Evolutionary conservation across 2,113 vertebrate species (phyloP), one percentile per base, ranked within the genome.

Genomic region (Carassius carassius): DNA sequence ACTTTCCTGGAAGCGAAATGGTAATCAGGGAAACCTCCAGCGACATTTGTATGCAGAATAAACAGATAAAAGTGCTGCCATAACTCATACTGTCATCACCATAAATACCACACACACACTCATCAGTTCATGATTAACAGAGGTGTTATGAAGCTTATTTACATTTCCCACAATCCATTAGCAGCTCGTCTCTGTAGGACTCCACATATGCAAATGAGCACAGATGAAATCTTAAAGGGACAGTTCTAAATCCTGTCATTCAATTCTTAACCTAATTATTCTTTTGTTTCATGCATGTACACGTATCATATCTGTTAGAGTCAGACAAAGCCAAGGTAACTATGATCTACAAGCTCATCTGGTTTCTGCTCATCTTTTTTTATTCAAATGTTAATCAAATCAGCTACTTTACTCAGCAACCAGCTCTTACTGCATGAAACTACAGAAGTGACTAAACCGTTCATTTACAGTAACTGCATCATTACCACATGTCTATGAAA

Each of bases 11-110:
- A 62, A 78, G 32, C n/a, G 25, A 25, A 2, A 10, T 23, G 4
- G 35, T 8, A 62, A 41, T 23, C 23, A 78, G 17, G 54, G 56
- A 14, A 79, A 63, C 21, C 10, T 44, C n/a, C 21, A 63, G 56
- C 13, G 0, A 16, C 16, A 17, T 44, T 72, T 25, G 78, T 44
- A 37, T 37, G 35, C 5, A 37, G 35, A 37, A 37, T 37, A 80
- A 80, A 80, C 35, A 65, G 74, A 56, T 3, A 11, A 32, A 56
- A 77, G 21, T 80, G 78, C 60, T 80, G 78, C 78, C 60, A 77
- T 77, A 77, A 56, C 74, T 73, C 65, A 72, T 54, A 14, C 13
- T n/a, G 21, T 25, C 79, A 35, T 13, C 49, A 65, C 65, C 25
- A 58, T 56, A 77, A 85, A 56, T 60, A 84, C 56, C 21, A 1